Conservation (phyloP, 1,140 invertebrate genomes). For the Aphis gossypii region DNA sequence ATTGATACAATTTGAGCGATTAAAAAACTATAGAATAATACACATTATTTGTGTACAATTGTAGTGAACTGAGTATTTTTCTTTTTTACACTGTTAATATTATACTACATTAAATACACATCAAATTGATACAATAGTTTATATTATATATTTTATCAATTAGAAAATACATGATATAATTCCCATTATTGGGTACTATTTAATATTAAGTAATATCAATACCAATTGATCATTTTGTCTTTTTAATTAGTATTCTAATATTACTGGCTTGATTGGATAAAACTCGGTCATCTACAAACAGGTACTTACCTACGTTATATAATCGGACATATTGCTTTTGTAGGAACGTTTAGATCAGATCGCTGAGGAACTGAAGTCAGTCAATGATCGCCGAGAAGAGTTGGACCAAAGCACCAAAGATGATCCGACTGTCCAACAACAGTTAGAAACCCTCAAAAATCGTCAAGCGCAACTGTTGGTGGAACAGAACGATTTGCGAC, state of each 20-base stretch:
- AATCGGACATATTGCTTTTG: background rate
- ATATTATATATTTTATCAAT: no score
- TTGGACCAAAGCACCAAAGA: slow-evolving; percentile 64
- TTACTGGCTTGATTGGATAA: background rate
- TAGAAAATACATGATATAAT: background rate
- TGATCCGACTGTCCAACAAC: slow-evolving; percentile 64
- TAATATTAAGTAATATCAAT: background rate
- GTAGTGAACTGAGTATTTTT: background rate
- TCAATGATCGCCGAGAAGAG: slow-evolving; percentile 66
- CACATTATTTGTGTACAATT: background rate
- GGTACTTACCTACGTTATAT: background rate
- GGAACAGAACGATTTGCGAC: slow-evolving; percentile 68
- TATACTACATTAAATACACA: background rate
- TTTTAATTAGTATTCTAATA: background rate
- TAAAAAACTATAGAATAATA: background rate
- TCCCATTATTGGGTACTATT: background rate
- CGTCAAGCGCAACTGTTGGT: slow-evolving; percentile 67
- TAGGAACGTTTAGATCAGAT: slow-evolving; percentile 68
- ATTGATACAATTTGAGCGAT: background rate
- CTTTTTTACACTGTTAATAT: background rate
- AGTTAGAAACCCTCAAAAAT: slow-evolving; percentile 66
- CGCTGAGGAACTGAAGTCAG: slow-evolving; percentile 66
- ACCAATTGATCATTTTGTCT: background rate
- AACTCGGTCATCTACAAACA: background rate
- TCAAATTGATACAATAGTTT: no score